Conservation (phyloP, 2,888 invertebrate species). For the Drosophila kambysellisi region DNA sequence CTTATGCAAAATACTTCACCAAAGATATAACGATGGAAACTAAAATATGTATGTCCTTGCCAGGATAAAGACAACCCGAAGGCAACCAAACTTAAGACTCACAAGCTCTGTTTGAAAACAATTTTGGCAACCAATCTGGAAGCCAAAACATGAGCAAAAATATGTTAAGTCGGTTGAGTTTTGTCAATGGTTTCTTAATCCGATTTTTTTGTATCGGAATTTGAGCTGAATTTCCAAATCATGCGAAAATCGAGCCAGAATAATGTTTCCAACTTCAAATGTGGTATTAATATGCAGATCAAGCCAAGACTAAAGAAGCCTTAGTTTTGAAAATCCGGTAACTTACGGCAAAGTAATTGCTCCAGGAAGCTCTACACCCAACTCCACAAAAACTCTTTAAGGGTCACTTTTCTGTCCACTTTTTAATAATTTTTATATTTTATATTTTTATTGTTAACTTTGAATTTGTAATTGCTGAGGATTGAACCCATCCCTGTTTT, state of each 20-base stretch:
- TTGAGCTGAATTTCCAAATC: neutral
- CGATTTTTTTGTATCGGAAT: neutral
- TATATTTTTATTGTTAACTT: no score
- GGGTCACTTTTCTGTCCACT: no score
- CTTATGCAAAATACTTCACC: constrained; percentile 39
- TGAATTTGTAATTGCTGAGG: no score
- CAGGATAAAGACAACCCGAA: neutral
- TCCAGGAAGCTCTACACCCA: neutral
- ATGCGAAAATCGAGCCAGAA: neutral
- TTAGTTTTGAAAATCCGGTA: neutral
- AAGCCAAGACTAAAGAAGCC: no score
- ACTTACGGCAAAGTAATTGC: neutral
- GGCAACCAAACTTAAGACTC: no score
- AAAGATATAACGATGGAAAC: constrained; percentile 21
- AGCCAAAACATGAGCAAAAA: neutral
- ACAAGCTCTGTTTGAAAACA: neutral
- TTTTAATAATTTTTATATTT: no score
- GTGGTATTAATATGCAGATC: neutral
- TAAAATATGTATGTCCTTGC: neutral
- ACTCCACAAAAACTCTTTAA: neutral
- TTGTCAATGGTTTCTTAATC: no score
- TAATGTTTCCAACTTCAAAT: neutral
- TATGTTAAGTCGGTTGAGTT: no score
- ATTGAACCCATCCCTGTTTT: no score
- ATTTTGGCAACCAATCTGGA: neutral